Base-by-base conservation (phyloP, 1,140 invertebrate genomes). In the Colletes gigas region DNA sequence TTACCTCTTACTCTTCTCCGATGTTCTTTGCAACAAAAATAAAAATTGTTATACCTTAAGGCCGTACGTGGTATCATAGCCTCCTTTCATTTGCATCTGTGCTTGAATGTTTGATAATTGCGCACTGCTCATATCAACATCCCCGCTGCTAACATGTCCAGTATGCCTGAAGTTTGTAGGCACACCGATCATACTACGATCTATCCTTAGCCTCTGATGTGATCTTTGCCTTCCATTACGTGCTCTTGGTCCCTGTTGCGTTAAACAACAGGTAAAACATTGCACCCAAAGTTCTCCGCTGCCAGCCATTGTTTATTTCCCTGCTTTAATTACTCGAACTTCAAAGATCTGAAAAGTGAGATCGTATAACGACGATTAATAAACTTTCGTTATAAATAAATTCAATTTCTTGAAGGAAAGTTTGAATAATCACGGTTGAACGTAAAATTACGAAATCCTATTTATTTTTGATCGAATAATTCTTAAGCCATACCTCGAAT, bases 121-220 rank as follows among this genome's bases (percentile, higher is more conserved):
- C 62, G 96, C 95, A 74, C 95, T 95, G 3, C 95, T 96, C 92
- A 96, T 95, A 87, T 97, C 96, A 67, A 97, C 94, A 91, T 98
- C 98, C 39, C 96, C 96, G n/a, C 97, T 97, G n/a, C 98, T 95
- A 88, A 97, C 96, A 90, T 98, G 97, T 71, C 96, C 97, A n/a
- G 97, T 98, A 90, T 98, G 98, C 81, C 97, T 96, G 91, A 98
- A 98, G 93, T 98, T 97, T 77, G 97, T 98, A 8, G 98, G 98
- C 73, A 95, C 95, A 69, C 98, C 97, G 88, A 98, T 98, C 97
- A 98, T 98, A 59, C 97, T 97, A 52, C 97, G 94, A 92, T 98
- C 98, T 94, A 98, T 98, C 92, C 96, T 95, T 84, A 95, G 92
- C 84, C 96, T 94, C 75, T 95, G 94, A 77, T 93, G 94, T 84